Base-by-base conservation (phyloP, 2,113 vertebrate genomes). In the Nothocercus nigrocapillus region DNA sequence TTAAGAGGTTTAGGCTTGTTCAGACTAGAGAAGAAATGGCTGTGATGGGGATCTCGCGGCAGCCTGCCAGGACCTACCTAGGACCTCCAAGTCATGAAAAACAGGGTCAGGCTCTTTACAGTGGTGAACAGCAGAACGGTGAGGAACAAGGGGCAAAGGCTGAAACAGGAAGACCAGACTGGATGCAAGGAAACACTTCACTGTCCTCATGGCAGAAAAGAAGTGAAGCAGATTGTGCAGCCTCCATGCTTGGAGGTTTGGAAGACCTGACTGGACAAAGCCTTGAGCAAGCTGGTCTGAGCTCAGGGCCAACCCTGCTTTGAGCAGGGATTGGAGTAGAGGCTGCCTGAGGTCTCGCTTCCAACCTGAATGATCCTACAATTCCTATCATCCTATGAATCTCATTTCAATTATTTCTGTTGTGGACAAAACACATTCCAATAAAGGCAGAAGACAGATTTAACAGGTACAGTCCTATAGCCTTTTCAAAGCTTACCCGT, bases 401-500 rank as follows among this genome's bases (percentile, higher is more conserved):
- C 32, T 19, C 76, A 21, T 73, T 92, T 76, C 3, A 0, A 42
- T 28, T 49, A 64, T 53, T 51, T 30, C 49, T 56, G 28, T 44
- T 73, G 59, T 0, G 0, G 32, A 34, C 78, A n/a, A 51, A 75
- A 30, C 4, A 38, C 32, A 59, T 61, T 88, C 74, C 25, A 75
- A 63, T 51, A 78, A 89, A 51, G 54, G 20, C 16, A 49, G 53
- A 89, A 63, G 54, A 77, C 18, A 64, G 56, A 56, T 68, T 20
- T 11, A 9, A 56, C 1, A 4, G 1, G 3, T 54, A 13, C 27
- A 64, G 27, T 27, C 69, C 54, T 25, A 69, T 14, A 25, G n/a
- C 49, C n/a, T 69, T 42, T 36, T 61, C 87, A 86, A 82, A 90
- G 17, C 98, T 97, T 92, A 99, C 99, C 93, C 21, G 96, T 76